Evolutionary conservation across 2,888 invertebrate species (phyloP).

Genomic region (Ashinkailepas kermadecensis): DNA sequence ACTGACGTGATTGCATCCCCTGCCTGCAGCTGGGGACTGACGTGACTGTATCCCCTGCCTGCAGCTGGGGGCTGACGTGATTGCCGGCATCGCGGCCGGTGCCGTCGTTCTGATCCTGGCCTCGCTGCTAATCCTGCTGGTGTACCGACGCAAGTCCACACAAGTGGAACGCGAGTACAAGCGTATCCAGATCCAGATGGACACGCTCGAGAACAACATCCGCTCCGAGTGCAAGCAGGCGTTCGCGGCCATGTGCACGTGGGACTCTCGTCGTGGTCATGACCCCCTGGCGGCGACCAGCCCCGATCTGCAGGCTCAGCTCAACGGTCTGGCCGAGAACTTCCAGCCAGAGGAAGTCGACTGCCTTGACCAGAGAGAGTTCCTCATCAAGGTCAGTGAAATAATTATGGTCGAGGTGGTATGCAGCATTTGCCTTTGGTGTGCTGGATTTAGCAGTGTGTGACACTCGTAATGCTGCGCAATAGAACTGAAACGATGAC

Average conservation of each 20-base stretch:
- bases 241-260: conserved; percentile 60
- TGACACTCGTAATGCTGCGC: no score
- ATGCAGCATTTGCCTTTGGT: no score
- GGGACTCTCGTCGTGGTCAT: neutral
- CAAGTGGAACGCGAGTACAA: conserved; percentile 97
- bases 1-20: no score
- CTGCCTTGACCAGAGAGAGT: conserved; percentile 14
- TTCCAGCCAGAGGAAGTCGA: conserved; percentile 7
- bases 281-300: conserved; percentile 7
- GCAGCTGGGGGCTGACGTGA: conserved; percentile 73
- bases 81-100: conserved; percentile 78
- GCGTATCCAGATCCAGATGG: conserved; percentile 97
- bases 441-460: no score
- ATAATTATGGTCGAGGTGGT: no score
- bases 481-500: no score
- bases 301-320: neutral
- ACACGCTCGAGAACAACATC: conserved; percentile 94
- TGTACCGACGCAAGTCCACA: conserved; percentile 85
- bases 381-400: conserved; percentile 12
- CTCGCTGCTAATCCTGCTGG: conserved; percentile 67
- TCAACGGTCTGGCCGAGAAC: neutral
- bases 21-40: no score
- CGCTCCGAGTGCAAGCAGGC: conserved; percentile 97
- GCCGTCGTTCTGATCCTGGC: conserved; percentile 69
- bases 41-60: no score